Percentiles rank a stretch among this genome's conserved stretches.
These are phyloP conservation scores for Echinarachnius parma DNA, from an alignment of 53 echinoderm and acorn worm genomes.

Conservation along the genomic window DNA sequence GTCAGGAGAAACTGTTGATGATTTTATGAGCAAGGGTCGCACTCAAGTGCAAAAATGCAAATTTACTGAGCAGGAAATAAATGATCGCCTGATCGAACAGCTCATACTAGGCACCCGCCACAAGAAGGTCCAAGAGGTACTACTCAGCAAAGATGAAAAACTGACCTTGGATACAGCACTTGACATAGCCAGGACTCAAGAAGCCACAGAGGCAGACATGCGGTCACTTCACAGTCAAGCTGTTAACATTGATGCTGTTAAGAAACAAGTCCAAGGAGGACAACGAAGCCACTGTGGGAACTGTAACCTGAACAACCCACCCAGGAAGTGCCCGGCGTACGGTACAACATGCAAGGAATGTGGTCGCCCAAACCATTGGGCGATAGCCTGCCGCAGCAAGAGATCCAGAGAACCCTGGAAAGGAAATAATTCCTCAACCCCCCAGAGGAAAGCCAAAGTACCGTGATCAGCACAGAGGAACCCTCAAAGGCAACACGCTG, in stretches of 20 bases:
- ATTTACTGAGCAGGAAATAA: constrained; percentile 39
- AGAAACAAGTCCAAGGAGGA: background rate
- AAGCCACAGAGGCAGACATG: constrained; percentile 55
- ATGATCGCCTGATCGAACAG: constrained; percentile 49
- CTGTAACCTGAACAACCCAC: constrained; percentile 21
- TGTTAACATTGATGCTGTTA: constrained; percentile 36
- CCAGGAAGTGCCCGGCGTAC: constrained; percentile 1
- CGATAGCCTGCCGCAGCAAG: constrained; percentile 9
- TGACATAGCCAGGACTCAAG: constrained; percentile 49
- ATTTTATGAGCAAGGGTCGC: constrained; percentile 43
- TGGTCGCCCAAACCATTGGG: constrained; percentile 25
- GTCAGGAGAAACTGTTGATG: constrained; percentile 46
- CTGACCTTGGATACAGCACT: constrained; percentile 49
- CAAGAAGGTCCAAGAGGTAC: constrained; percentile 54
- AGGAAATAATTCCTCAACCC: background rate
- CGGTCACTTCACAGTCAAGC: constrained; percentile 3
- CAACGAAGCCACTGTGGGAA: constrained; percentile 19
- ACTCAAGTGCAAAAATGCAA: constrained; percentile 54
- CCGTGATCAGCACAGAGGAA: background rate
- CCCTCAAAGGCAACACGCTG: background rate
- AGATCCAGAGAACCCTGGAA: background rate
- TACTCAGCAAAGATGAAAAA: constrained; percentile 50
- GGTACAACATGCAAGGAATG: constrained; percentile 33
- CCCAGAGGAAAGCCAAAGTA: constrained; percentile 1
- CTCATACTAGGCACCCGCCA: constrained; percentile 53